Percentiles rank a stretch among this genome's conserved stretches.
Conservation (phyloP, 2,113 vertebrate species). For the Hypanus sabinus region DNA sequence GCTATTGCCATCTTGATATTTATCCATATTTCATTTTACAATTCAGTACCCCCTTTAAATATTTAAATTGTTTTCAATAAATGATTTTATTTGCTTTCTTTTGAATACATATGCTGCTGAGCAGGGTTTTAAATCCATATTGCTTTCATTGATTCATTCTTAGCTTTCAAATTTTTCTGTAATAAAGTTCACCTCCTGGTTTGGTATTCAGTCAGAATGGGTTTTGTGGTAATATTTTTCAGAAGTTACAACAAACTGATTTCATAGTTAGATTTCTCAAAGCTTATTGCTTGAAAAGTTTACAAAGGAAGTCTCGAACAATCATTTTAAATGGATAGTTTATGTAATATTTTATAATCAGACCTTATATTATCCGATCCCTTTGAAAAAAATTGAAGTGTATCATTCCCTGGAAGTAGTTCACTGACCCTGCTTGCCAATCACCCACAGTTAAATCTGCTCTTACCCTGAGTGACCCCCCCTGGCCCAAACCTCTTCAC, state of each 20-base stretch:
- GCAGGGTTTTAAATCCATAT: background rate
- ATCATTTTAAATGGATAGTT: background rate
- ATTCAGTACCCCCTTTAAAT: background rate
- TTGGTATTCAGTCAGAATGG: background rate
- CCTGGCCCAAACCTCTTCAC: no score
- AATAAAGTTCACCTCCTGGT: background rate
- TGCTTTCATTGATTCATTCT: background rate
- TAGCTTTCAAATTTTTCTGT: background rate
- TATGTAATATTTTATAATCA: background rate
- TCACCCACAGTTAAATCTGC: no score
- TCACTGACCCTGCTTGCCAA: no score
- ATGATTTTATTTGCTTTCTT: background rate
- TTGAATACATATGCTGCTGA: background rate
- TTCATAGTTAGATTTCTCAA: background rate
- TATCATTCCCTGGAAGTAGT: no score
- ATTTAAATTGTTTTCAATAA: background rate
- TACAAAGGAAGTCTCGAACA: background rate
- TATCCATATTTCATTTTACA: background rate
- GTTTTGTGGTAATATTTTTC: background rate
- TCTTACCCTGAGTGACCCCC: no score
- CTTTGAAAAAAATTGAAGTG: no score
- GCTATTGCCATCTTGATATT: background rate
- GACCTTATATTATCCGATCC: background rate
- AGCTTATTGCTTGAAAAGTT: background rate
- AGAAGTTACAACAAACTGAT: background rate